Conservation (phyloP, 2,888 invertebrate genomes). For the Drosophila infuscata region DNA sequence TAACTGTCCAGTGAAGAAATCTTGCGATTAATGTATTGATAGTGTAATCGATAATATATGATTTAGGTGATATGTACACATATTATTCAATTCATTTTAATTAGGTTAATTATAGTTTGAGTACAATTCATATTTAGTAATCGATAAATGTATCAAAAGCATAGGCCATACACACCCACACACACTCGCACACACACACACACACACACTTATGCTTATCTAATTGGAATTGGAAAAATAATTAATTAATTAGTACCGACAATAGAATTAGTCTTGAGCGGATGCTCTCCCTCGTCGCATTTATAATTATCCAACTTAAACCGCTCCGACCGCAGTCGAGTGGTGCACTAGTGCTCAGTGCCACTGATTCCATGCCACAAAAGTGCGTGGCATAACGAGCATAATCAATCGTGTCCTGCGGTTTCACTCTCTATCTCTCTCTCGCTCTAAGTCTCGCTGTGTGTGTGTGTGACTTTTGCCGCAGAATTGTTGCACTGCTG, state of each 20-base stretch:
- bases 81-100: neutral
- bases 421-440: constrained; percentile 7
- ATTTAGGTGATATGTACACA: neutral
- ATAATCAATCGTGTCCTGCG: constrained; percentile 59
- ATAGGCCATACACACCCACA: no score
- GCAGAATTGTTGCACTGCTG: constrained; percentile 41
- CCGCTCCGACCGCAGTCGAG: constrained; percentile 29
- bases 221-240: neutral
- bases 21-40: neutral
- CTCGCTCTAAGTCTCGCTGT: constrained; percentile 8
- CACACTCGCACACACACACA: no score
- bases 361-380: constrained; percentile 34
- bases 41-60: neutral
- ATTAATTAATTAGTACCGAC: neutral
- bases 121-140: no score
- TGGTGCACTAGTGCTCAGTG: constrained; percentile 12
- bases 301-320: neutral
- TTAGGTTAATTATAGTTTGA: neutral
- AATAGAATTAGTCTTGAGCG: neutral
- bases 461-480: constrained; percentile 29
- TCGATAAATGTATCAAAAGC: constrained; percentile 18
- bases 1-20: neutral
- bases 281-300: neutral
- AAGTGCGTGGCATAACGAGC: constrained; percentile 67
- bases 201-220: neutral